A percentile compares a stretch with the other conserved stretches of the same genome.
These are phyloP conservation scores for Nesidiocoris tenuis DNA, from an alignment of 2,888 invertebrate genomes.

Conservation along the genomic window DNA sequence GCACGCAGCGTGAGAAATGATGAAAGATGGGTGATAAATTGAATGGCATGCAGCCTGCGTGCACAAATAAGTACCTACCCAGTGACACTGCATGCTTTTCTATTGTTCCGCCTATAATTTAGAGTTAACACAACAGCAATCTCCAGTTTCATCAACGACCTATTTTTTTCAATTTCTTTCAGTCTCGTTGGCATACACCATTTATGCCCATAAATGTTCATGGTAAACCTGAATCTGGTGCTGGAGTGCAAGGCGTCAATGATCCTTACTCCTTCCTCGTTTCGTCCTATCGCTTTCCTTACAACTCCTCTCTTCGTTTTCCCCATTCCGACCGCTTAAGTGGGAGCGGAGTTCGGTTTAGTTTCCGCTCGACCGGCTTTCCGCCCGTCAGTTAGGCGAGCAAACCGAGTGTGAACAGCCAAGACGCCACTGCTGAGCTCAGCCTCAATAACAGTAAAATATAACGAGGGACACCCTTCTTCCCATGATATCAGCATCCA, in stretches of 20 bases:
- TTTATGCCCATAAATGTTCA: too few species aligned
- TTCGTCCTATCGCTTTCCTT: neutral
- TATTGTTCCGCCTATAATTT: constrained; percentile 5
- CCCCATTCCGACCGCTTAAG: neutral
- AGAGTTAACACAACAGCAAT: too few species aligned
- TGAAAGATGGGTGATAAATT: too few species aligned
- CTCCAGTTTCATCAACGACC: too few species aligned
- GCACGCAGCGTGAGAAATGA: too few species aligned
- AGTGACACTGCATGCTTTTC: too few species aligned
- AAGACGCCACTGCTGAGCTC: constrained; percentile 22
- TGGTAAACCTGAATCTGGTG: too few species aligned
- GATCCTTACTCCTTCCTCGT: neutral
- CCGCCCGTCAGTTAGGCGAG: constrained; percentile 39
- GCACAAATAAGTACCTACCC: too few species aligned
- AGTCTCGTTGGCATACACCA: too few species aligned
- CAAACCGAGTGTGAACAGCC: constrained; percentile 45
- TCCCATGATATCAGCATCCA: neutral
- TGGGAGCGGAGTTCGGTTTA: constrained; percentile 41
- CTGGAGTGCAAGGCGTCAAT: neutral
- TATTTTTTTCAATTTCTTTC: too few species aligned
- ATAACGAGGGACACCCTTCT: constrained; percentile 21
- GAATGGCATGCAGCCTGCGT: too few species aligned
- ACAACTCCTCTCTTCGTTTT: neutral
- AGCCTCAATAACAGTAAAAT: constrained; percentile 42
- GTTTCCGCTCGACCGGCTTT: constrained; percentile 31